These are phyloP conservation scores for Ifrita kowaldi DNA, from an alignment of 2,113 vertebrate genomes.

Conservation along the genomic window DNA sequence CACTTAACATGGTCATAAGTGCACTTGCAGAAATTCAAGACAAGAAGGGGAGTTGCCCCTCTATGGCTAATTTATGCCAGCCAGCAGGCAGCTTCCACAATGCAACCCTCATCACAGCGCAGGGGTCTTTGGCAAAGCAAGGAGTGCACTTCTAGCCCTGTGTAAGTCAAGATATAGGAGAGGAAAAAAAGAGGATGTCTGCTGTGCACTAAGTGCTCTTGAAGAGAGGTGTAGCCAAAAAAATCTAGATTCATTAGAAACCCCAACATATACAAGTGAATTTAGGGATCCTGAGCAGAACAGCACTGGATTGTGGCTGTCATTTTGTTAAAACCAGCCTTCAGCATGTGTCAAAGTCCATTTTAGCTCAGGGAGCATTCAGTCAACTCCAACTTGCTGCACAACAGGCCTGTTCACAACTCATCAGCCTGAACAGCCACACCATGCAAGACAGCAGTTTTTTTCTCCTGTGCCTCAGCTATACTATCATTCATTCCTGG, in stretches of 20 bases:
- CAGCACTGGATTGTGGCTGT: neutral
- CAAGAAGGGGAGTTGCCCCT: neutral
- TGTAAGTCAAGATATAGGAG: neutral
- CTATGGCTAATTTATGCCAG: neutral
- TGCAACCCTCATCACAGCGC: neutral
- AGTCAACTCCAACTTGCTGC: neutral
- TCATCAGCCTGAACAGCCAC: neutral
- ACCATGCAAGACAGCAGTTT: neutral
- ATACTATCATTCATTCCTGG: neutral
- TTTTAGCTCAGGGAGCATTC: neutral
- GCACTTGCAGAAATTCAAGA: neutral
- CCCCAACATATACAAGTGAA: neutral
- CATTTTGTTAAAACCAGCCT: neutral
- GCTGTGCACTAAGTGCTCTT: neutral
- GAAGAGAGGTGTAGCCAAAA: neutral
- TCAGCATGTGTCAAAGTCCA: neutral
- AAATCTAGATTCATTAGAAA: neutral
- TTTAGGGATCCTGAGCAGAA: neutral
- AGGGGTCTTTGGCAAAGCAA: neutral
- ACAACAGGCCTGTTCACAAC: neutral
- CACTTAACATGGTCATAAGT: neutral
- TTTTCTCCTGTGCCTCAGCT: neutral
- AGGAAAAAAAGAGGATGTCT: neutral
- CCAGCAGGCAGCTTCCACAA: neutral
- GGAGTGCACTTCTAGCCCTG: neutral